Evolutionary conservation across 2,888 invertebrate genomes (phyloP), one percentile per base, ranked within the genome.

Genomic region (Parthenolecanium corni): DNA sequence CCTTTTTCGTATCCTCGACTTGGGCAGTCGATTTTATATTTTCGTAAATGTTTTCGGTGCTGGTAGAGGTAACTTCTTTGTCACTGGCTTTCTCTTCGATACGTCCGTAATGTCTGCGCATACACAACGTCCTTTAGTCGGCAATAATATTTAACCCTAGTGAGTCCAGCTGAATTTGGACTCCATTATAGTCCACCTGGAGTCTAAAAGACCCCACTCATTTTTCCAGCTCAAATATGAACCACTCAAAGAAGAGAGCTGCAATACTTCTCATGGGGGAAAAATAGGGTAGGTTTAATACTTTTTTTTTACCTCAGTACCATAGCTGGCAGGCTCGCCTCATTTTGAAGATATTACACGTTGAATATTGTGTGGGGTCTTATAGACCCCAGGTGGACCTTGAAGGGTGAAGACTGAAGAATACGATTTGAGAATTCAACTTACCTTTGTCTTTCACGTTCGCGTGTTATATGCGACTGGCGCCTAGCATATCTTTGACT

Each of bases 401-500:
- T n/a, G 3, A 2, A 46, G n/a, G 11, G 16, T 18, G 46, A 46
- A 18, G 38, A 46, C 46, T 18, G n/a, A n/a, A n/a, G 11, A 14
- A 46, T 46, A 1, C 11, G n/a, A 1, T 46, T 46, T 12, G n/a
- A 31, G 11, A 3, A 49, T 21, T 5, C 6, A 18, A 6, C 71
- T 70, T 82, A 83, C 72, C 80, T 81, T 70, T 88, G 87, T 56
- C 86, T 78, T 31, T 31, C 31, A 6, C 31, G 31, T 74, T 91
- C 90, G 40, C 90, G 77, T 54, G 89, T 73, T 23, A 92, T 85
- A 73, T 92, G 92, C 66, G 90, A 91, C 73, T 93, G 93, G 62
- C 96, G 79, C 61, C 93, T 80, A 36, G 95, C 95, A 73, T 93
- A 97, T 66, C 97, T 79, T 75, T 98, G 97, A 76, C 94, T 95